Base-by-base conservation (phyloP, 2,113 vertebrate species). In the Ictidomys tridecemlineatus region DNA sequence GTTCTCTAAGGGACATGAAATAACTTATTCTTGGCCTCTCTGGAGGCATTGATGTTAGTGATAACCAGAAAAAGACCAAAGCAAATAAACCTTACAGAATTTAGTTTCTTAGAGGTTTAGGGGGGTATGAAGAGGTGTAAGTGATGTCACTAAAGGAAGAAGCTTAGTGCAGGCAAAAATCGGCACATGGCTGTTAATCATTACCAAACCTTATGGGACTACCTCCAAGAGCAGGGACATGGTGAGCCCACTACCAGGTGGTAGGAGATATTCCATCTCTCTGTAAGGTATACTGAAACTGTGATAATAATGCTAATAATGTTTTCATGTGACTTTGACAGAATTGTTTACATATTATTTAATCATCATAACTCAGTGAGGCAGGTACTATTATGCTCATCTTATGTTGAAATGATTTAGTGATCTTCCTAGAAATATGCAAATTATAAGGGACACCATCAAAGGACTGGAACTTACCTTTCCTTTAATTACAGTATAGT, bases 351-450 rank as follows among this genome's bases (percentile, higher is more conserved):
- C 1, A 28, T 69, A 4, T 69, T 24, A 69, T 89, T 77, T 67
- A 63, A 58, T 30, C 22, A 8, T 88, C 10, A 65, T 5, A 85
- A 8, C 14, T 37, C 65, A 67, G 5, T 73, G 69, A 77, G 12
- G 14, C 92, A 74, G 28, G 3, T 51, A 69, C 11, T 77, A 24
- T n/a, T 85, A 30, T n/a, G 32, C 10, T 28, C 28, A 48, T 85
- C 84, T 91, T 93, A 84, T 56, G 28, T 56, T 73, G 37, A 89
- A n/a, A 76, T 95, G n/a, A 65, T 63, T 58, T 92, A 48, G 22
- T 61, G 26, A 58, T 73, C 14, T 94, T 89, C 73, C 37, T 8
- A 20, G 42, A 85, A 67, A 63, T 12, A n/a, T 8, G 11, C 53
- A 69, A 34, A 53, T 70, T 89, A 3, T 69, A 56, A 93, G 37